Evolutionary conservation across 2,797 vertebrate species (phyloP).

Genomic region (Poeciliopsis paucimaculata): DNA sequence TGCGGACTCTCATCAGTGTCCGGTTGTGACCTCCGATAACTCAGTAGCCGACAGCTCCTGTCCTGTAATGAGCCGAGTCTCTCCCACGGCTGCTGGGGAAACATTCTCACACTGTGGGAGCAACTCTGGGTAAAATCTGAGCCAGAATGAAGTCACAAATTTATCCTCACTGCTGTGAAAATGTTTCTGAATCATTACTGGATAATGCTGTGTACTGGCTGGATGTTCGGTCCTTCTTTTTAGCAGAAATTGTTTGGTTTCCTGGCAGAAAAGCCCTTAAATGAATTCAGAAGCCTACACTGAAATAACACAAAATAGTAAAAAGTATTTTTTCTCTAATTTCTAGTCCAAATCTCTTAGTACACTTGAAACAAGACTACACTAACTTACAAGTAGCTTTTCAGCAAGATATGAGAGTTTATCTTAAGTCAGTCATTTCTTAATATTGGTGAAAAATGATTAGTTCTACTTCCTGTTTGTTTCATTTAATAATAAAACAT

Average conservation of each 20-base stretch:
- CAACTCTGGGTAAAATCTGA: neutral
- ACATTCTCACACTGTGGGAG: slow-evolving; percentile 54
- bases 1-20: slow-evolving; percentile 35
- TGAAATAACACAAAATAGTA: too few species aligned
- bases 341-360: too few species aligned
- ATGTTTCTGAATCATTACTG: slow-evolving; percentile 3
- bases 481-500: too few species aligned
- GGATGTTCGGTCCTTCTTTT: neutral
- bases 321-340: too few species aligned
- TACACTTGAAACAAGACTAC: too few species aligned
- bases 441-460: too few species aligned
- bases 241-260: neutral
- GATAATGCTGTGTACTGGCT: neutral
- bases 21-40: slow-evolving; percentile 43
- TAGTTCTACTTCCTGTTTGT: too few species aligned
- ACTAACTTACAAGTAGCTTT: too few species aligned
- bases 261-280: neutral
- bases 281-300: neutral
- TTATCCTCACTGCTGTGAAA: slow-evolving; percentile 3
- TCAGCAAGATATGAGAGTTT: too few species aligned
- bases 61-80: slow-evolving; percentile 64
- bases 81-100: slow-evolving; percentile 30
- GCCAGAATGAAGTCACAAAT: slow-evolving; percentile 11
- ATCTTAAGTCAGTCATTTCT: too few species aligned
- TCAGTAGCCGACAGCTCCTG: slow-evolving; percentile 44